These are phyloP conservation scores for Ophraella communa DNA, from an alignment of 2,888 invertebrate species.

Conservation along the genomic window DNA sequence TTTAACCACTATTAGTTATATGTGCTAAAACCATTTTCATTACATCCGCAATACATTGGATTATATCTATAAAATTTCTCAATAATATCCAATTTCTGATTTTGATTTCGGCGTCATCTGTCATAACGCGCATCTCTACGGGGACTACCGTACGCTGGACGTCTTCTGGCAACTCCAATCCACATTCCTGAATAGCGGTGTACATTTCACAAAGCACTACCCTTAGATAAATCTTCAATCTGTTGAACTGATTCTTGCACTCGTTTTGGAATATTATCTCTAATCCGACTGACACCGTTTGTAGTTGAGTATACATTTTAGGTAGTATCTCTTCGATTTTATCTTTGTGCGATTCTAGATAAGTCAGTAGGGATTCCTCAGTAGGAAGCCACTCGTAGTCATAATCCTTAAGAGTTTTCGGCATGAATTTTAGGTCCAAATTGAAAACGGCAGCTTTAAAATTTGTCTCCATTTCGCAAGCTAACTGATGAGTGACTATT, in stretches of 20 bases:
- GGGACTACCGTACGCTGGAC: slow-evolving; percentile 17
- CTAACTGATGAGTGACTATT: not conserved
- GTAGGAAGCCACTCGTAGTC: slow-evolving; percentile 11
- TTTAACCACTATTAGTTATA: not conserved
- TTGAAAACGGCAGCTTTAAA: slow-evolving; percentile 11
- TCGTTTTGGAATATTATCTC: slow-evolving; percentile 15
- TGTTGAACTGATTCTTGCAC: slow-evolving; percentile 10
- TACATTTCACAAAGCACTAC: slow-evolving; percentile 21
- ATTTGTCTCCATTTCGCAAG: slow-evolving; percentile 8
- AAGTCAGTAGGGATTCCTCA: slow-evolving; percentile 1
- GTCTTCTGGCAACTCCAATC: slow-evolving; percentile 14
- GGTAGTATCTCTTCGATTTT: slow-evolving; percentile 17
- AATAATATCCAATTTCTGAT: slow-evolving; percentile 26
- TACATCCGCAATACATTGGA: slow-evolving; percentile 16
- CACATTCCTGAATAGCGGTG: slow-evolving; percentile 18
- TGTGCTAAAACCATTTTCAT: slow-evolving; percentile 3
- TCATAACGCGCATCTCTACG: not conserved
- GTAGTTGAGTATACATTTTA: slow-evolving; percentile 19
- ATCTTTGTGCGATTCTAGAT: slow-evolving; percentile 5
- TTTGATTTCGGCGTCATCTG: slow-evolving; percentile 9
- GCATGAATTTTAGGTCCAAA: slow-evolving; percentile 4
- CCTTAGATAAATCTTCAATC: slow-evolving; percentile 3
- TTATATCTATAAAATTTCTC: slow-evolving; percentile 16
- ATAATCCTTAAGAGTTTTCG: slow-evolving; percentile 8
- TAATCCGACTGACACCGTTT: slow-evolving; percentile 20